Base-by-base conservation (phyloP, 2,797 vertebrate species). In the Leptodactylus fallax region DNA sequence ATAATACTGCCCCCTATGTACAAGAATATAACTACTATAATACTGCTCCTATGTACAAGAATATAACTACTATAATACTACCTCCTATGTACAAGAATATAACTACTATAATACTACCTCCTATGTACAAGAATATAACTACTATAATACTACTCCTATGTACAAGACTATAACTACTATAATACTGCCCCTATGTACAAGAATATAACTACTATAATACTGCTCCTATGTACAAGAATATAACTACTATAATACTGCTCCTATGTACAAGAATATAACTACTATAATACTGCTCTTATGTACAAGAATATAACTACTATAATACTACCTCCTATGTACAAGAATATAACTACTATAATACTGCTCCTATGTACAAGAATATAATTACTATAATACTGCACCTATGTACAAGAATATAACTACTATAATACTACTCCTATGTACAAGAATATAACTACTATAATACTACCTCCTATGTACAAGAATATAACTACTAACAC, bases 151-250 rank as follows among this genome's bases (percentile, higher is more conserved):
- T 23, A 19, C 61, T 16, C 19, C 63, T 67, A 12, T 67, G 11
- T 67, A 67, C 63, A 67, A 25, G 63, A 25, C 25, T 67, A 67
- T 67, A 67, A 25, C 63, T 25, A 67, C 63, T 67, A 67, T 67
- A 25, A 67, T 67, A 25, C 23, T 67, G 23, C 65, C 21, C 65
- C 25, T 69, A 69, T 69, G 10, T 69, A 69, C 65, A 36, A 69
- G 65, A 36, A 69, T 69, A 69, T 69, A 69, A 69, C 65, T 69
- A 69, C 65, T 69, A 69, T 69, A 36, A 69, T 69, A 69, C 65
- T 69, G 65, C 25, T 7, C 23, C 65, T 69, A 27, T 69, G 10
- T 69, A 69, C 65, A 69, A 36, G 65, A 45, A 71, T 71, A 71
- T 71, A 71, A 71, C 69, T 71, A 45, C 69, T 71, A 71, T 71